These are phyloP conservation scores for Serilophus lunatus DNA, from an alignment of 2,113 vertebrate species.

Conservation along the genomic window DNA sequence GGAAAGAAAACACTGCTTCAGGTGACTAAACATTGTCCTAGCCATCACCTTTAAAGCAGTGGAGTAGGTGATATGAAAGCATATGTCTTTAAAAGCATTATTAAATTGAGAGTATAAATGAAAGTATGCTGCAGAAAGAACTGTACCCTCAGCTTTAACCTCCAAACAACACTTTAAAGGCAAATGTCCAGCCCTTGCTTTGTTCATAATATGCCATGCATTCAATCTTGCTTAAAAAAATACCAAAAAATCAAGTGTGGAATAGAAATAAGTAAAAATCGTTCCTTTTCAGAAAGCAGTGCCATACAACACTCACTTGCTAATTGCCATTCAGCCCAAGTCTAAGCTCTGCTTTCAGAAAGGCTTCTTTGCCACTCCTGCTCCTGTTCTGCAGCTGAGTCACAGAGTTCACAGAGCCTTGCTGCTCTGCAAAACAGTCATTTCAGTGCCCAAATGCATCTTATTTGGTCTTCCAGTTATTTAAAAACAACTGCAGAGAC, in stretches of 20 bases:
- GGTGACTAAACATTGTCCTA: background rate
- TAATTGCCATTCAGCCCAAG: background rate
- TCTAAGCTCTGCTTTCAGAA: background rate
- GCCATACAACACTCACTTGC: background rate
- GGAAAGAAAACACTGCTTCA: background rate
- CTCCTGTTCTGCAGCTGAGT: background rate
- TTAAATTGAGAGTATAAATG: background rate
- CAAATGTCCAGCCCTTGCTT: background rate
- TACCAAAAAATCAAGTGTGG: background rate
- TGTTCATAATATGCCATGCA: background rate
- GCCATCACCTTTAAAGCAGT: background rate
- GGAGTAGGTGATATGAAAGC: background rate
- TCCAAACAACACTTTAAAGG: background rate
- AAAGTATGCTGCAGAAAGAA: background rate
- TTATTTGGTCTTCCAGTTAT: background rate
- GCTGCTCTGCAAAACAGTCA: background rate
- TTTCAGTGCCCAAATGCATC: background rate
- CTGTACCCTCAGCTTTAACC: background rate
- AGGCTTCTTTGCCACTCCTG: background rate
- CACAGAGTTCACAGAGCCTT: background rate
- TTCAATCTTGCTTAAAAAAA: background rate
- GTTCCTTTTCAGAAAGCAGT: background rate
- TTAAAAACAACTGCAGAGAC: background rate
- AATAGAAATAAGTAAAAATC: background rate
- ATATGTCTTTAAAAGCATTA: background rate